phyloP scores from a whole-genome alignment of 2,113 vertebrate genomes.

The Notarius quadriscutis region DNA sequence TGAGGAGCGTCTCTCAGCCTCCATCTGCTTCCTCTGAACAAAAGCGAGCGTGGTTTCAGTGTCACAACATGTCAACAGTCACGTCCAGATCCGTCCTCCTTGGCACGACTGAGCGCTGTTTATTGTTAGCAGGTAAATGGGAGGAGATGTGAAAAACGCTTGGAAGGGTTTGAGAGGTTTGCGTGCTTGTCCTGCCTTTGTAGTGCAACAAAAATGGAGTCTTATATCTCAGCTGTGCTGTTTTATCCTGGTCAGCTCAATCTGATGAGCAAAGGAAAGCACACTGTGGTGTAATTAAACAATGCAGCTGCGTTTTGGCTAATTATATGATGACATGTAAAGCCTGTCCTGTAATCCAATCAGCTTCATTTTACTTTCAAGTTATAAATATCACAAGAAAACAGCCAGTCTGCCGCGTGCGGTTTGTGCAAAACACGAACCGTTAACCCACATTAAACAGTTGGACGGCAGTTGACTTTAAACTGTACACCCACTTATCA shows the following conservation, averaged over 20 bases:
- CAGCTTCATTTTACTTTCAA: slow-evolving; percentile 57
- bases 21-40: slow-evolving; percentile 24
- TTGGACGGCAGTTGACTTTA: slow-evolving; percentile 21
- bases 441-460: slow-evolving; percentile 23
- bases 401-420: slow-evolving; percentile 27
- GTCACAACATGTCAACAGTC: slow-evolving; percentile 27
- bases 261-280: not conserved
- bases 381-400: slow-evolving; percentile 43
- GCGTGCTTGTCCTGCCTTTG: not conserved
- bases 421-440: slow-evolving; percentile 20
- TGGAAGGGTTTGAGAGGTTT: slow-evolving; percentile 24
- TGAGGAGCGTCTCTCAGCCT: not conserved
- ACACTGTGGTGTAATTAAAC: slow-evolving; percentile 24
- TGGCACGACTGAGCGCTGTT: not conserved
- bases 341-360: slow-evolving; percentile 44
- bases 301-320: slow-evolving; percentile 30
- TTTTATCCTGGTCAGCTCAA: not conserved
- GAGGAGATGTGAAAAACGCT: not conserved
- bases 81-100: not conserved
- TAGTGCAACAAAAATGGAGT: not conserved
- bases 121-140: slow-evolving; percentile 4
- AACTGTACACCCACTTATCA: slow-evolving; percentile 2
- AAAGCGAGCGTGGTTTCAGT: not conserved
- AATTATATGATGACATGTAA: slow-evolving; percentile 54
- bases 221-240: not conserved